These are phyloP conservation scores for Euphydryas editha DNA, from an alignment of 2,888 invertebrate genomes.

Conservation along the genomic window DNA sequence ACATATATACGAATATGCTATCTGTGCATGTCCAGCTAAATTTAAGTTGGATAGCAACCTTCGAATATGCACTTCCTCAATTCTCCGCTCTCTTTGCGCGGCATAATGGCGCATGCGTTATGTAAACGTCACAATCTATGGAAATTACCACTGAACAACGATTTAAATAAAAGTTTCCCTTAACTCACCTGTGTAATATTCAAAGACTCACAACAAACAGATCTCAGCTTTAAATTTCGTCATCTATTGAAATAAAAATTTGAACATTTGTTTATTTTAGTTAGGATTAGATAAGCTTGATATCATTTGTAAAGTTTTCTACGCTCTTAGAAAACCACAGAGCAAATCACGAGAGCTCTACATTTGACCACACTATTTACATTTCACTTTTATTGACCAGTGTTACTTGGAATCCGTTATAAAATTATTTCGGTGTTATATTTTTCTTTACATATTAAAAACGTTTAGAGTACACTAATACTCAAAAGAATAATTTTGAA, in stretches of 20 bases:
- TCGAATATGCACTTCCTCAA: conserved; percentile 41
- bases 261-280: too few species aligned
- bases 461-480: background rate
- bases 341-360: conserved; percentile 44
- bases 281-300: background rate
- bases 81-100: conserved; percentile 40
- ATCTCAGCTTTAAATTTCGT: background rate
- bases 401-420: conserved; percentile 34
- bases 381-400: conserved; percentile 48
- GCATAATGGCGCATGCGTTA: conserved; percentile 28
- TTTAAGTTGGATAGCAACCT: conserved; percentile 35
- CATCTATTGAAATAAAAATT: too few species aligned
- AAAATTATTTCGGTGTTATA: conserved; percentile 1
- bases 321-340: conserved; percentile 21
- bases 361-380: conserved; percentile 47
- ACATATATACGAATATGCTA: conserved; percentile 13
- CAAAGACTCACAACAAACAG: background rate
- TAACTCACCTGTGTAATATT: background rate
- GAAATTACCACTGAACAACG: conserved; percentile 6
- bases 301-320: conserved; percentile 24
- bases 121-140: conserved; percentile 40
- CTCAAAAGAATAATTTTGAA: background rate
- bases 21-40: conserved; percentile 30
- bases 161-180: background rate
- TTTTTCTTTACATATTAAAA: background rate